Evolutionary conservation across 2,888 invertebrate genomes (phyloP).

Genomic region (Oligia latruncula): DNA sequence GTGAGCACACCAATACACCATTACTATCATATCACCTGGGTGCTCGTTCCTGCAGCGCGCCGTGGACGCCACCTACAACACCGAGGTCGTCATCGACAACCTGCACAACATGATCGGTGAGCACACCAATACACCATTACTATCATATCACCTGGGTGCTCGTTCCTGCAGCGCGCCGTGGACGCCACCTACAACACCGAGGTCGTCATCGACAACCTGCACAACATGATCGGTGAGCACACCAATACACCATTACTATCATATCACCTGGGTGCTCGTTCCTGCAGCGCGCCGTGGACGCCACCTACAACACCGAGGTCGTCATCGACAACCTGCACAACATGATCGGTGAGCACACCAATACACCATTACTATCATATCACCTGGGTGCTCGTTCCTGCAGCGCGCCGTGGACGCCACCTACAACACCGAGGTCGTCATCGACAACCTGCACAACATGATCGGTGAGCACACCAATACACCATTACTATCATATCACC

Average conservation of each 20-base stretch:
- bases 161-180: constrained; percentile 86
- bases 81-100: constrained; percentile 75
- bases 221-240: background rate
- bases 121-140: background rate
- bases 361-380: background rate
- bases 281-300: constrained; percentile 86
- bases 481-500: background rate
- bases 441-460: constrained; percentile 80
- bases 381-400: constrained; percentile 63
- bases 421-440: constrained; percentile 84
- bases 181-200: constrained; percentile 86
- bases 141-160: no score
- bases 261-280: no score
- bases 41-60: constrained; percentile 85
- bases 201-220: constrained; percentile 86
- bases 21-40: no score
- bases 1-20: constrained; percentile 66
- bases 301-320: constrained; percentile 85
- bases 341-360: background rate
- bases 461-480: background rate
- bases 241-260: background rate
- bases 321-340: constrained; percentile 83
- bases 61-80: constrained; percentile 84
- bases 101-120: constrained; percentile 87
- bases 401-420: constrained; percentile 87